phyloP scores from a whole-genome alignment of 2,888 invertebrate species.

The Apomyelois bistriatella region DNA sequence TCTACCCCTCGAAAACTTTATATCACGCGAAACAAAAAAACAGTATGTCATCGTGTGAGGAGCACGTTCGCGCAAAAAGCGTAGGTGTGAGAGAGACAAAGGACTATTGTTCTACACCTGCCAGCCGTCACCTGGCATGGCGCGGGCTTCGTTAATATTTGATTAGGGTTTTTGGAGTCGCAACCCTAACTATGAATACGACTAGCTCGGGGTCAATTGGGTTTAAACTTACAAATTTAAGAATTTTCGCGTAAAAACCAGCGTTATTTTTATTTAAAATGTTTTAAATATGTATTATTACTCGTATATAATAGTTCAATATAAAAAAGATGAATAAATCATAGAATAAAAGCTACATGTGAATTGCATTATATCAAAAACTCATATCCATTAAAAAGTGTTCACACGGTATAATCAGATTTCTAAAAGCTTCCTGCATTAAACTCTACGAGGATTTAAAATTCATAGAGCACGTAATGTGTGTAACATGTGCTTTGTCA shows the following conservation, averaged over 20 bases:
- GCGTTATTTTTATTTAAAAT: no score
- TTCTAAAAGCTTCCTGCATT: slow-evolving; percentile 12
- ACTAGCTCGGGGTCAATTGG: slow-evolving; percentile 33
- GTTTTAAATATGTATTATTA: neutral
- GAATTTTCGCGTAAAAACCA: no score
- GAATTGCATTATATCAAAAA: slow-evolving; percentile 10
- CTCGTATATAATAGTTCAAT: neutral
- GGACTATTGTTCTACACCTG: slow-evolving; percentile 66
- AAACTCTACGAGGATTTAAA: slow-evolving; percentile 11
- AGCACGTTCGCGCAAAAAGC: slow-evolving; percentile 22
- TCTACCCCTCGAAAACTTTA: slow-evolving; percentile 57
- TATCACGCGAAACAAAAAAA: slow-evolving; percentile 48
- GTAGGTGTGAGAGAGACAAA: slow-evolving; percentile 50
- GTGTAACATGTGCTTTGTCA: slow-evolving; percentile 12
- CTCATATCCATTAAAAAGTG: slow-evolving; percentile 9
- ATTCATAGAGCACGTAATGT: slow-evolving; percentile 12
- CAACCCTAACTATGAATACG: slow-evolving; percentile 55
- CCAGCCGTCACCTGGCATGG: slow-evolving; percentile 69
- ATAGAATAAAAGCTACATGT: slow-evolving; percentile 1
- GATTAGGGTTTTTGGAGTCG: slow-evolving; percentile 65
- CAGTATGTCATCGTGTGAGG: slow-evolving; percentile 46
- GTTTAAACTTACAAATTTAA: slow-evolving; percentile 28
- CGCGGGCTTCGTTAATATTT: slow-evolving; percentile 63
- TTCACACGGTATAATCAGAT: slow-evolving; percentile 7
- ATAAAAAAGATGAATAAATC: slow-evolving; percentile 4